Base-by-base conservation (phyloP, 2,888 invertebrate genomes). In the Megaustenia siamemsis region DNA sequence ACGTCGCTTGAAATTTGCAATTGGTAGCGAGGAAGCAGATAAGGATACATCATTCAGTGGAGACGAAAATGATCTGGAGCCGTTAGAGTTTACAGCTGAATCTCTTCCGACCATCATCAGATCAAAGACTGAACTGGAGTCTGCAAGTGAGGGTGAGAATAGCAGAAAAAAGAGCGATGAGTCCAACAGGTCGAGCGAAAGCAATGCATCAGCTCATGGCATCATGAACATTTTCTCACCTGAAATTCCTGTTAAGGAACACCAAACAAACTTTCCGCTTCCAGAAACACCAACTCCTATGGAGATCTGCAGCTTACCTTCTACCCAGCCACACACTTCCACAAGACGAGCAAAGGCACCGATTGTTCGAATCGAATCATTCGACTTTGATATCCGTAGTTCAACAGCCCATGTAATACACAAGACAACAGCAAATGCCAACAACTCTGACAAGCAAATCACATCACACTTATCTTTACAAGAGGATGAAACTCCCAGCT, bases 1-100 rank as follows among this genome's bases (percentile, higher is more conserved):
- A 40, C 82, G 88, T 18, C 78, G 87, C 75, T 79, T 88, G 43
- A 86, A 88, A 79, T 88, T 88, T 68, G 81, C 84, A 3, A 53
- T 87, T 12, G 86, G 86, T 18, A 73, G 56, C 32, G 88, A 85
- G 32, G 87, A 84, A 0, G 85, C 68, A 5, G 87, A 85, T 21
- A 66, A 73, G 32, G 76, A 80, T 12, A 73, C 45, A 10, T 68
- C 75, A 5, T 40, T 45, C 2, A 78, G 60, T 12, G 85, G 43
- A 3, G 80, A 68, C 32, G 83, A 77, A 40, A 76, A 43, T 28
- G 73, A 73, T 10, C 43, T 77, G 43, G 85, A 82, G 6, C 69
- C 78, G 0, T 43, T 71, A 15, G 68, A 78, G 15, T 81, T 80
- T 28, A 71, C 78, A 0, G 75, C 76, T 43, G 83, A 83, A 35